Percentiles rank a stretch among this genome's conserved stretches.
These are phyloP conservation scores for Microctonus aethiopoides DNA, from an alignment of 2,888 invertebrate species.

Conservation along the genomic window DNA sequence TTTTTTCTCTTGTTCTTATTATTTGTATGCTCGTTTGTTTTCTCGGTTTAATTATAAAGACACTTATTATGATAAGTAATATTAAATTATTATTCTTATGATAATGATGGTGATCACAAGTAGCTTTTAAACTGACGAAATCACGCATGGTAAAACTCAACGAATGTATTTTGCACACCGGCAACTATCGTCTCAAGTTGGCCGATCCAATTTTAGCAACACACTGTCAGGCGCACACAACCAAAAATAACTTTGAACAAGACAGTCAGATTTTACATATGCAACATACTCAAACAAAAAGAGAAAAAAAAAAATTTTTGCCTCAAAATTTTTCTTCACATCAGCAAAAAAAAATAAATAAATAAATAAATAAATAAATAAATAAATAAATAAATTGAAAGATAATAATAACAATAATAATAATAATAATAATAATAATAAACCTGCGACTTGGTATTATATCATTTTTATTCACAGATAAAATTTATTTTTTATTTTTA, in stretches of 20 bases:
- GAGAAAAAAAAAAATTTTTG: not conserved
- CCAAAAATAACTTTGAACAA: constrained; percentile 40
- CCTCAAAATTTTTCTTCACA: not conserved
- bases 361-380: too few species aligned
- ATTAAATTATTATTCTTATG: not conserved
- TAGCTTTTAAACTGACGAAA: constrained; percentile 22
- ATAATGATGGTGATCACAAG: constrained; percentile 15
- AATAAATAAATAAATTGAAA: too few species aligned
- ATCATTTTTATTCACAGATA: not conserved
- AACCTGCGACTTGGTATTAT: not conserved
- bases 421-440: not conserved
- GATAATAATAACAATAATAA: not conserved
- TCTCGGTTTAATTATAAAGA: constrained; percentile 28
- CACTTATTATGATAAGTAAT: constrained; percentile 3
- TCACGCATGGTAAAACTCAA: constrained; percentile 18
- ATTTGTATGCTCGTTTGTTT: constrained; percentile 4
- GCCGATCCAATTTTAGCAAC: constrained; percentile 44
- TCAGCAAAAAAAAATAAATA: too few species aligned
- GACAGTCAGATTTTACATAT: not conserved
- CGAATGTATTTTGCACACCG: constrained; percentile 15
- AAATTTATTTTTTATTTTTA: not conserved
- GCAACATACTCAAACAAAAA: not conserved
- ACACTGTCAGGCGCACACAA: constrained; percentile 39
- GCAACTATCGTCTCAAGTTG: constrained; percentile 20
- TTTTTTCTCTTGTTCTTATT: too few species aligned